Base-by-base conservation (phyloP, 2,888 invertebrate species). In the Chymomyza procnemis region DNA sequence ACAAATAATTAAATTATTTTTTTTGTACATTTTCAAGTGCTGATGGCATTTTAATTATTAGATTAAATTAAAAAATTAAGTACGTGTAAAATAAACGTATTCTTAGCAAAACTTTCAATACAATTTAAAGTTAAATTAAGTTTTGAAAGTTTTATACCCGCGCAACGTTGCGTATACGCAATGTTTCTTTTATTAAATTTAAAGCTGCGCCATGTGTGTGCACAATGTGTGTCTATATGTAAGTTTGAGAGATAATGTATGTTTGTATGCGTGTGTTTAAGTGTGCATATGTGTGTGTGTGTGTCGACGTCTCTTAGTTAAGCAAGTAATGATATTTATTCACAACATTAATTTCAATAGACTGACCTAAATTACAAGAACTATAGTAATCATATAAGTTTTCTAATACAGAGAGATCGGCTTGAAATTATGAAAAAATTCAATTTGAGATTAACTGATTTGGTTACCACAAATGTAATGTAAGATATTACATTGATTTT, bases 21-120 rank as follows among this genome's bases (percentile, higher is more conserved):
- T 66, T 62, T 71, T 34, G 55, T 48, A 56, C 55, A 77, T 79
- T 88, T 89, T 89, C 88, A 89, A 89, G 88, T 89, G 88, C 88
- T 89, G 88, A 89, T 81, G 77, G 80, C 73, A 80, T 72, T 72
- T 76, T n/a, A 59, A 59, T 47, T 16, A 59, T 16, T 30, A 61
- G 58, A 72, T 55, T 52, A 67, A 21, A 54, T 48, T 30, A 34
- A 4, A 26, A 18, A 68, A 55, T 55, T 12, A 34, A 18, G 18
- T 16, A 30, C 0, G 41, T 26, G 59, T 55, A 18, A 50, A 46
- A 54, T 48, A 64, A 64, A 75, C 46, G 48, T 65, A 71, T 61
- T 64, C 61, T 76, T 78, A 84, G 88, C 85, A 87, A 88, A 87
- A 88, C 87, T 87, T 87, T 85, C 88, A 83, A 86, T 76, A 76